phyloP scores from a whole-genome alignment of 2,888 invertebrate species.

The Cinara cedri region DNA sequence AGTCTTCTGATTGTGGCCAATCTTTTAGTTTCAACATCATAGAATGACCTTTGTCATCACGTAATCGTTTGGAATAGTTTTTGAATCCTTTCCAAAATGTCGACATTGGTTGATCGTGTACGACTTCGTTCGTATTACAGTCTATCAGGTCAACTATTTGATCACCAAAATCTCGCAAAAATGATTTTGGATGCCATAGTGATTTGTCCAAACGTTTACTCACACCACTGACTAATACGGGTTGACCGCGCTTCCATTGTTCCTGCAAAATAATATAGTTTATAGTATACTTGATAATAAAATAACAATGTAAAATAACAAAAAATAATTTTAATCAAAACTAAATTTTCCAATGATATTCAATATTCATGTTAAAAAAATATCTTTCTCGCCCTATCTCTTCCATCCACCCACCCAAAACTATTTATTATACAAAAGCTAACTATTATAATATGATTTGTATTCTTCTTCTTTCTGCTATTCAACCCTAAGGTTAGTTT shows the following conservation, averaged over 20 bases:
- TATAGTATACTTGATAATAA: no score
- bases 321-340: no score
- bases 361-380: no score
- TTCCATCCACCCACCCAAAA: no score
- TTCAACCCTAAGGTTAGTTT: no score
- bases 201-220: constrained; percentile 76
- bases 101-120: constrained; percentile 84
- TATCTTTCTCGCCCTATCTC: no score
- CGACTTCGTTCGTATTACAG: constrained; percentile 87
- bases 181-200: constrained; percentile 91
- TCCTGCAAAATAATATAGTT: constrained; percentile 67
- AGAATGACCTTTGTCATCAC: constrained; percentile 81
- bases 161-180: constrained; percentile 89
- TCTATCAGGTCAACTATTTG: constrained; percentile 91
- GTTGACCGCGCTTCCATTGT: constrained; percentile 92
- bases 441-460: no score
- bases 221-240: constrained; percentile 90
- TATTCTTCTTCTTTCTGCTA: no score
- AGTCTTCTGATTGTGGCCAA: constrained; percentile 88
- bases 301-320: no score
- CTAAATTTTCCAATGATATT: no score
- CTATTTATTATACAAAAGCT: no score
- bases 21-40: constrained; percentile 94
- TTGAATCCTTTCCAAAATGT: constrained; percentile 98
- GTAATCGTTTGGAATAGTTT: constrained; percentile 76